A percentile compares a stretch with the other conserved stretches of the same genome.
phyloP scores from a whole-genome alignment of 2,797 vertebrate species.

The Neosilurus mollespiculum region DNA sequence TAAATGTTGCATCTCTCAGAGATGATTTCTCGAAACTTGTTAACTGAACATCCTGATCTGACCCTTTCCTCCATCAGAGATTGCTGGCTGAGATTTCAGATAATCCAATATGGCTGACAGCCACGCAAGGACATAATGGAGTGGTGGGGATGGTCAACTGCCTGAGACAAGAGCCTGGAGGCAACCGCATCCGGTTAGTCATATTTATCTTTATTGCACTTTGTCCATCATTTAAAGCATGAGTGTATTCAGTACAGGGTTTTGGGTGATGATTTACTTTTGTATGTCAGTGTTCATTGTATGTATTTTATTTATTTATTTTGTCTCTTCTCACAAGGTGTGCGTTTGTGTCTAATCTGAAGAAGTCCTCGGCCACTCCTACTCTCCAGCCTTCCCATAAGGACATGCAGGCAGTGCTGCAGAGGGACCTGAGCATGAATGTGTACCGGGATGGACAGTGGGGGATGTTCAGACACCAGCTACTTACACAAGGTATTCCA shows the following conservation, averaged over 20 bases:
- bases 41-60: background rate
- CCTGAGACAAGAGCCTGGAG: slow-evolving; percentile 88
- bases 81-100: slow-evolving; percentile 74
- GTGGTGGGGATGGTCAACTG: slow-evolving; percentile 96
- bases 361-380: slow-evolving; percentile 67
- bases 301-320: background rate
- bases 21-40: background rate
- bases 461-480: slow-evolving; percentile 90
- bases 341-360: slow-evolving; percentile 85
- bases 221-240: background rate
- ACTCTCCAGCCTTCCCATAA: slow-evolving; percentile 61
- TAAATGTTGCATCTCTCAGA: background rate
- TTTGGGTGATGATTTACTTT: background rate
- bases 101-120: slow-evolving; percentile 82
- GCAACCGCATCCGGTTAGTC: slow-evolving; percentile 85
- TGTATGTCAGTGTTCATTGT: background rate
- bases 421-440: slow-evolving; percentile 84
- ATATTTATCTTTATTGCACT: background rate
- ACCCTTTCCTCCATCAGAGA: slow-evolving; percentile 55
- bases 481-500: slow-evolving; percentile 70
- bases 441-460: slow-evolving; percentile 87
- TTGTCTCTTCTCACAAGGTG: slow-evolving; percentile 72
- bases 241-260: background rate
- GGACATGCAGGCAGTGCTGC: slow-evolving; percentile 75
- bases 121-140: slow-evolving; percentile 78